A percentile compares a stretch with the other conserved stretches of the same genome.
phyloP scores from a whole-genome alignment of 1,140 invertebrate genomes.

The Matsumurasca onukii region DNA sequence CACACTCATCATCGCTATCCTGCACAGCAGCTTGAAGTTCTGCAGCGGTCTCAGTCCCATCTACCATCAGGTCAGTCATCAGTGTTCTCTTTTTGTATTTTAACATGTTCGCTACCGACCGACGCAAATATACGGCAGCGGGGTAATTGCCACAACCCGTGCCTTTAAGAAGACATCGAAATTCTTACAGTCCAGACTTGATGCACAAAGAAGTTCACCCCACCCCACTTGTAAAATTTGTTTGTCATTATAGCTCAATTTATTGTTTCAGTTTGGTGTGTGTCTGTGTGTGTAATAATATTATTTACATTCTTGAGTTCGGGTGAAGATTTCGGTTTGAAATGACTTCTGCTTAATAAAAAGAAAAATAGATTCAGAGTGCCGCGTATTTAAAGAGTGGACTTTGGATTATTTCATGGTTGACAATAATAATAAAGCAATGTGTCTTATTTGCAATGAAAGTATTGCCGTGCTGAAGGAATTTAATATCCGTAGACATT shows the following conservation, averaged over 20 bases:
- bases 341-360: conserved; percentile 30
- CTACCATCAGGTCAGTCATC: conserved; percentile 42
- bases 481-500: conserved; percentile 31
- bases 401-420: conserved; percentile 29
- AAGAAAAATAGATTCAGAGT: conserved; percentile 37
- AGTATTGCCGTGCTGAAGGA: conserved; percentile 35
- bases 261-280: not conserved
- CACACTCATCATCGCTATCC: conserved; percentile 55
- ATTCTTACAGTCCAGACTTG: too few relatives aligned
- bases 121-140: too few relatives aligned
- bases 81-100: too few relatives aligned
- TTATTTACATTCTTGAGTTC: not conserved
- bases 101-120: too few relatives aligned
- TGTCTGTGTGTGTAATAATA: not conserved
- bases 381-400: conserved; percentile 32
- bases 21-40: conserved; percentile 58
- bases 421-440: conserved; percentile 34
- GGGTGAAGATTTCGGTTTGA: not conserved
- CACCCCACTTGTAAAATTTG: too few relatives aligned
- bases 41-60: conserved; percentile 57
- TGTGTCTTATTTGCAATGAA: conserved; percentile 39
- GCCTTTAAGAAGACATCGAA: too few relatives aligned
- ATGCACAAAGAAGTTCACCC: too few relatives aligned
- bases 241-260: too few relatives aligned
- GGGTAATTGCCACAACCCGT: too few relatives aligned